A percentile compares a stretch with the other conserved stretches of the same genome.
Conservation (phyloP, 2,113 vertebrate species). For the Axis porcinus region DNA sequence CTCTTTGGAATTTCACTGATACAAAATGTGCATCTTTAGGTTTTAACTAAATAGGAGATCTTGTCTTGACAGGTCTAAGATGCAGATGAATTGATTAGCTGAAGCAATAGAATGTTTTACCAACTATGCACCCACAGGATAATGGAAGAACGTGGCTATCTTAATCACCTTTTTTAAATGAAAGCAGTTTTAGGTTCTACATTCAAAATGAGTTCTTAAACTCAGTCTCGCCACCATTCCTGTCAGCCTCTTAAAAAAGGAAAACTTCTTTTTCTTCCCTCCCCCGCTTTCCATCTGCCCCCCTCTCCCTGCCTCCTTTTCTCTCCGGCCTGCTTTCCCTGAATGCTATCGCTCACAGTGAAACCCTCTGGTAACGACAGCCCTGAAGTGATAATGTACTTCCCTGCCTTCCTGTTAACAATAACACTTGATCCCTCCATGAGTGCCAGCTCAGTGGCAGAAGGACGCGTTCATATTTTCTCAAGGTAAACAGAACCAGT, state of each 20-base stretch:
- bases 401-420: constrained; percentile 76
- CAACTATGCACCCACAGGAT: neutral
- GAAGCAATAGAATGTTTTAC: constrained; percentile 28
- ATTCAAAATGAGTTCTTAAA: constrained; percentile 1
- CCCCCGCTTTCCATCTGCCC: neutral
- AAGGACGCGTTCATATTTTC: constrained; percentile 75
- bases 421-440: constrained; percentile 76
- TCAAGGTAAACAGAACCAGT: constrained; percentile 71
- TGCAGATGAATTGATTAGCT: constrained; percentile 36
- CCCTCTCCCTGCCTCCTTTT: neutral
- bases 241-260: neutral
- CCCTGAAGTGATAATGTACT: constrained; percentile 75
- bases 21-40: neutral
- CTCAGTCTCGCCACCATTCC: neutral
- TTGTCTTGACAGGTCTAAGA: constrained; percentile 44
- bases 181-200: constrained; percentile 8
- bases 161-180: constrained; percentile 16
- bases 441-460: constrained; percentile 74
- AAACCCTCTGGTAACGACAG: constrained; percentile 77
- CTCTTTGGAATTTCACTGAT: neutral
- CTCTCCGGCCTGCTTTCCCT: constrained; percentile 56
- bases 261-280: neutral
- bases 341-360: constrained; percentile 52
- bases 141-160: neutral
- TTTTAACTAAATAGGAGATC: constrained; percentile 13